These are phyloP conservation scores for Sylvicola cinctus DNA, from an alignment of 2,888 invertebrate genomes.

Conservation along the genomic window DNA sequence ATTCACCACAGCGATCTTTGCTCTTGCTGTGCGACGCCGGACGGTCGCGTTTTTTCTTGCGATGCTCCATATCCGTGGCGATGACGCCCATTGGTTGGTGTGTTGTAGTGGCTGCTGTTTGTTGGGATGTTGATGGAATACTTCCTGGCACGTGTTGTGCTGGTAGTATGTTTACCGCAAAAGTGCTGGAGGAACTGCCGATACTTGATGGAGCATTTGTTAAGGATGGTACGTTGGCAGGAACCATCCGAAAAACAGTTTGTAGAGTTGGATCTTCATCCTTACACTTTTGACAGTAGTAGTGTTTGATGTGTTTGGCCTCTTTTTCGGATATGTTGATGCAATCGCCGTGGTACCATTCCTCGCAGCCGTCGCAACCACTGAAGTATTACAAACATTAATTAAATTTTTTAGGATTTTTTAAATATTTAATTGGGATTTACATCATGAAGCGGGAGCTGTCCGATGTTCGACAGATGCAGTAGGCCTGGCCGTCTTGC, in stretches of 20 bases:
- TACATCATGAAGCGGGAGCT: constrained; percentile 94
- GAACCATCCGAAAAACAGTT: constrained; percentile 27
- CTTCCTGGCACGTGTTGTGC: background rate
- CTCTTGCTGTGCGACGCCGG: constrained; percentile 12
- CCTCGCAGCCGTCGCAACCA: constrained; percentile 92
- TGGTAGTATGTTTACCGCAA: background rate
- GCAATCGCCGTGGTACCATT: constrained; percentile 98
- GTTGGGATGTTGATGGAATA: background rate
- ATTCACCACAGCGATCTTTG: constrained; percentile 44
- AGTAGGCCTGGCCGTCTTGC: constrained; percentile 83
- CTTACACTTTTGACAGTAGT: constrained; percentile 71
- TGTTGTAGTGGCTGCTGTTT: background rate
- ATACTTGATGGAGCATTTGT: constrained; percentile 5
- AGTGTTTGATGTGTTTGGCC: constrained; percentile 82
- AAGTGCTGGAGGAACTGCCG: background rate
- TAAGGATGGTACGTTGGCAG: constrained; percentile 14
- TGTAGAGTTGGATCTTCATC: constrained; percentile 63
- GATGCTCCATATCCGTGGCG: constrained; percentile 12
- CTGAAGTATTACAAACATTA: constrained; percentile 24
- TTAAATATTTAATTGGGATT: constrained; percentile 16
- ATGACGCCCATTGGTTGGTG: constrained; percentile 17
- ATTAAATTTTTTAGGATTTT: background rate
- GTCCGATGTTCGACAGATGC: constrained; percentile 85
- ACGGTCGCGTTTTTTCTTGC: constrained; percentile 21
- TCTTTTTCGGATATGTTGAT: constrained; percentile 87